Evolutionary conservation across 2,113 vertebrate species (phyloP).

Genomic region (Girardinichthys multiradiatus): DNA sequence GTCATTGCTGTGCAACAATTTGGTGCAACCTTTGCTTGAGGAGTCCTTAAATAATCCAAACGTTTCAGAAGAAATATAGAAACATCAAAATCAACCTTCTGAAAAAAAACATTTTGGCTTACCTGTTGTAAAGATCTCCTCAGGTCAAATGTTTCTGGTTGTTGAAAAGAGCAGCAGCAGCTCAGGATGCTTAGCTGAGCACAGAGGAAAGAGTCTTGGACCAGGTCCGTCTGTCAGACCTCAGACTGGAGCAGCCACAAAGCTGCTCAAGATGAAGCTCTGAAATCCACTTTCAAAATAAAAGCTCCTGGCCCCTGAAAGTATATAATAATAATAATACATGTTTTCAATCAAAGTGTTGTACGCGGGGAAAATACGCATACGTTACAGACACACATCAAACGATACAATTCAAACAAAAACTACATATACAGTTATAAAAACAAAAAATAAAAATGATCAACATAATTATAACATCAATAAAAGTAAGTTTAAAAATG

Average conservation of each 20-base stretch:
- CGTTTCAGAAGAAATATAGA: not conserved
- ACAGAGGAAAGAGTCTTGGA: conserved; percentile 36
- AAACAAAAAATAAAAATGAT: too few species aligned
- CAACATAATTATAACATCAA: too few species aligned
- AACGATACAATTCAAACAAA: too few species aligned
- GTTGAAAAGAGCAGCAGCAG: conserved; percentile 17
- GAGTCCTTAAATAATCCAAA: too few species aligned
- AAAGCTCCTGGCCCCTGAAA: conserved; percentile 14
- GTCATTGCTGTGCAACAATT: too few species aligned
- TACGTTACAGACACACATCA: too few species aligned
- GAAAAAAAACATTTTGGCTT: not conserved
- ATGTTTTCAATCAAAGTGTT: too few species aligned
- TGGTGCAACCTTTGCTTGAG: too few species aligned
- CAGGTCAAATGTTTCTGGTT: conserved; percentile 20
- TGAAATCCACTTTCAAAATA: conserved; percentile 41
- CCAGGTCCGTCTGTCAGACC: conserved; percentile 37
- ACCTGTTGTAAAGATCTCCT: conserved; percentile 12
- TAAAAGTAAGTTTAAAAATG: too few species aligned
- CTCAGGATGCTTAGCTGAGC: conserved; percentile 39
- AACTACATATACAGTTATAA: too few species aligned
- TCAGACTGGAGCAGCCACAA: not conserved
- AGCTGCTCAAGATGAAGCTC: conserved; percentile 1
- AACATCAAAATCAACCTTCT: not conserved
- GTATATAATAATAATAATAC: not conserved
- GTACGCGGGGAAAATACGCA: too few species aligned